Conservation (phyloP, 2,113 vertebrate species). For the Lophochroa leadbeateri region DNA sequence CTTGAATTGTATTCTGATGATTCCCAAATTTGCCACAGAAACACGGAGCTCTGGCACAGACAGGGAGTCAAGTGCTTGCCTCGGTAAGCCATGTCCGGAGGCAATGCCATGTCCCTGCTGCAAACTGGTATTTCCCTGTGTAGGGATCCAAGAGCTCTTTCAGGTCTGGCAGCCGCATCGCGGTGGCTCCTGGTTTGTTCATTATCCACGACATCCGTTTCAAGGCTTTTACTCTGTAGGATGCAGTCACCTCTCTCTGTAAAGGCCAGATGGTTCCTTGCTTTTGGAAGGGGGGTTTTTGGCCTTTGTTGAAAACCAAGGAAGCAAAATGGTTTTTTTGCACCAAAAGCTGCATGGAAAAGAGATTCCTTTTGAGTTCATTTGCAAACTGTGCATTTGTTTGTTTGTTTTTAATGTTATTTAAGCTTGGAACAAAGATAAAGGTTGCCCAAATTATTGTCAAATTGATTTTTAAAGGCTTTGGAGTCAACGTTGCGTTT, state of each 20-base stretch:
- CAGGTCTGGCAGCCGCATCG: background rate
- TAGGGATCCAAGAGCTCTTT: background rate
- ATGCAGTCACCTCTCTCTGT: background rate
- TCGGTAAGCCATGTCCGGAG: background rate
- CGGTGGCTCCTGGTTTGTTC: background rate
- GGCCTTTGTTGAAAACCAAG: background rate
- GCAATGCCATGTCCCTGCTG: background rate
- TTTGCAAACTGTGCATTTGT: slow-evolving; percentile 22
- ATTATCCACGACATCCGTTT: background rate
- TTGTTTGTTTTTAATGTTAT: slow-evolving; percentile 46
- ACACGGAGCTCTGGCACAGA: fast-evolving
- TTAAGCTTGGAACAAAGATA: slow-evolving; percentile 43
- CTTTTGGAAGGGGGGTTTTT: background rate
- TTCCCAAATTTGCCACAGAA: background rate
- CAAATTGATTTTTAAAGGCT: slow-evolving; percentile 58
- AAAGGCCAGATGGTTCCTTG: background rate
- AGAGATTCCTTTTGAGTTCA: background rate
- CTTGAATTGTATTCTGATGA: background rate
- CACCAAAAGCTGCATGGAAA: background rate
- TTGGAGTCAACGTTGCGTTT: slow-evolving; percentile 30
- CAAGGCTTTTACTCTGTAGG: background rate
- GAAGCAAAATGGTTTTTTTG: background rate
- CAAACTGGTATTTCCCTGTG: background rate
- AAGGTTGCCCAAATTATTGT: slow-evolving; percentile 52
- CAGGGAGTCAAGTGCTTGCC: background rate